phyloP scores from a whole-genome alignment of 2,888 invertebrate species.

The Hecatera dysodea region DNA sequence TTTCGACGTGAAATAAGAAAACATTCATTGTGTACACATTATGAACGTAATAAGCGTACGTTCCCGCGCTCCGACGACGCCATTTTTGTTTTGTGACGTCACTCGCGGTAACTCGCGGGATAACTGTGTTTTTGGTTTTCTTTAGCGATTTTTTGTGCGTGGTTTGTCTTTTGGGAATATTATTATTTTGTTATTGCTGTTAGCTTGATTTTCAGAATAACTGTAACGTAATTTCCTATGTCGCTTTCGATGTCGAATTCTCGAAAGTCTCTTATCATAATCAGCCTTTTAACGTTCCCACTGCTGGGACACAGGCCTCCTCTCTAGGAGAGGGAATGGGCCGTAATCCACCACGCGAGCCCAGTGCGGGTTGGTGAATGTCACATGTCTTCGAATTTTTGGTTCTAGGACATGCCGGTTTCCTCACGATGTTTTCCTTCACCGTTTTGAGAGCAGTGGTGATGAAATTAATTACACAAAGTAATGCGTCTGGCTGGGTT shows the following conservation, averaged over 20 bases:
- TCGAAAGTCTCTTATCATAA: background rate
- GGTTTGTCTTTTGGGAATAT: constrained; percentile 15
- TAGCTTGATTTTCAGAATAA: background rate
- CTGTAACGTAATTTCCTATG: background rate
- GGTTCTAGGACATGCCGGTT: too few species aligned
- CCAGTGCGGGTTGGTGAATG: too few species aligned
- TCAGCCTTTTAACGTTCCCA: too few species aligned
- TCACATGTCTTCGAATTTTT: too few species aligned
- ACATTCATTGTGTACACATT: constrained; percentile 44
- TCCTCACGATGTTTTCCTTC: too few species aligned
- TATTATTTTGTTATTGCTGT: background rate
- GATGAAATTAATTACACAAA: too few species aligned
- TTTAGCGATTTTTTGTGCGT: constrained; percentile 14
- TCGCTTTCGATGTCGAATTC: background rate
- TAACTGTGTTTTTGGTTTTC: constrained; percentile 30
- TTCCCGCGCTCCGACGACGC: constrained; percentile 46
- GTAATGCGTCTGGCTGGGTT: too few species aligned
- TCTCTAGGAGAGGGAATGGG: too few species aligned
- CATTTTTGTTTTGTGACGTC: constrained; percentile 56
- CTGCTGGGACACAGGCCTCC: too few species aligned
- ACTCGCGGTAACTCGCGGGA: constrained; percentile 27
- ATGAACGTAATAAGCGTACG: constrained; percentile 45
- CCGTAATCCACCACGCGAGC: too few species aligned
- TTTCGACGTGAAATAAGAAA: constrained; percentile 48
- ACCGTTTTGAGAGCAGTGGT: too few species aligned